A percentile compares a stretch with the other conserved stretches of the same genome.
These are phyloP conservation scores for Eulithis prunata DNA, from an alignment of 2,888 invertebrate species.

Conservation along the genomic window DNA sequence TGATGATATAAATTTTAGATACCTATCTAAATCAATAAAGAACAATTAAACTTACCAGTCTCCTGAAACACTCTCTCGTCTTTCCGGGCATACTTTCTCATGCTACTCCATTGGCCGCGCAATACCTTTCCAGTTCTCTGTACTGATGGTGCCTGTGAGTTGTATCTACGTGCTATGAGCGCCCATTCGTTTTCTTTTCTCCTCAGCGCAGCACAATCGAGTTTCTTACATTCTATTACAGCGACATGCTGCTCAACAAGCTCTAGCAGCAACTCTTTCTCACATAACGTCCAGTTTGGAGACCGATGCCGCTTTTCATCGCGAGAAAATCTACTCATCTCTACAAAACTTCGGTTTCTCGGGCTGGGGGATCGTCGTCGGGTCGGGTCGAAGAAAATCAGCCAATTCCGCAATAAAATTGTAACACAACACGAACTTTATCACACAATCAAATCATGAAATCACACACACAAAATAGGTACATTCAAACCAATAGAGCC, in stretches of 20 bases:
- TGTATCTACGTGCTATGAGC: slow-evolving; percentile 27
- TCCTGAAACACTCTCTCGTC: slow-evolving; percentile 23
- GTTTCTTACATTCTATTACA: slow-evolving; percentile 25
- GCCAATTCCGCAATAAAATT: neutral
- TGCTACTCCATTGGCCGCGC: slow-evolving; percentile 20
- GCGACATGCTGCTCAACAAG: slow-evolving; percentile 22
- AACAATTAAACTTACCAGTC: slow-evolving; percentile 10
- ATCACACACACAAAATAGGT: neutral
- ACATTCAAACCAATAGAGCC: too few species aligned
- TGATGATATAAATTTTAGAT: too few species aligned
- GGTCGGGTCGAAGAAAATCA: neutral
- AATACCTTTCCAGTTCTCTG: slow-evolving; percentile 21
- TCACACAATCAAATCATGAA: too few species aligned
- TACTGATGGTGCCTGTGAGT: slow-evolving; percentile 14
- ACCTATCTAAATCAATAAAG: too few species aligned
- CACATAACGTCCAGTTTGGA: slow-evolving; percentile 29
- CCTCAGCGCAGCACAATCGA: slow-evolving; percentile 19
- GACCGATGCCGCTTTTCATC: slow-evolving; percentile 27
- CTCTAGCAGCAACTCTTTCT: slow-evolving; percentile 21
- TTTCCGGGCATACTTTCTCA: slow-evolving; percentile 23
- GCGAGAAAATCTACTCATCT: slow-evolving; percentile 13
- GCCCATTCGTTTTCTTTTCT: slow-evolving; percentile 26
- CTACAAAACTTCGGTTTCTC: neutral
- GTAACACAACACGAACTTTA: neutral
- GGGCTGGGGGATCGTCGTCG: too few species aligned